Evolutionary conservation across 2,888 invertebrate genomes (phyloP).

Genomic region (Iphiclides podalirius): DNA sequence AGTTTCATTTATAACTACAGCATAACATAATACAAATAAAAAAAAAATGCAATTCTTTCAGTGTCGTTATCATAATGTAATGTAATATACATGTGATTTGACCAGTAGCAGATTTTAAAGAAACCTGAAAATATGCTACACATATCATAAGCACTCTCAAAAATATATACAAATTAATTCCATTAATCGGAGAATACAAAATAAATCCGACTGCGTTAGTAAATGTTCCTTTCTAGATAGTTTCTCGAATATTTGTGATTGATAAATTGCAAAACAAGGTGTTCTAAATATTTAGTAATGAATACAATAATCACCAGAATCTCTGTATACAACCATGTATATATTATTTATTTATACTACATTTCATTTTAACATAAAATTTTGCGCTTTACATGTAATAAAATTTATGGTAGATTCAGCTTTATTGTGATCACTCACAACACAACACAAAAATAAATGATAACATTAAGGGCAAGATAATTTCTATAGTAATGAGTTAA

Average conservation of each 20-base stretch:
- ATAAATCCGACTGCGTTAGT: constrained; percentile 2
- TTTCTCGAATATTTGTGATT: not conserved
- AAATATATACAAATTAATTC: constrained; percentile 9
- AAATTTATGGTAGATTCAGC: not conserved
- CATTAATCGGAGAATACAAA: constrained; percentile 1
- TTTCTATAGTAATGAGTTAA: constrained; percentile 1
- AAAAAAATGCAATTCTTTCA: not conserved
- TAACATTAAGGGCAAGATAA: constrained; percentile 19
- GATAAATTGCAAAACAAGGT: not conserved
- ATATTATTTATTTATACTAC: not conserved
- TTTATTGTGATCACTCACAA: constrained; percentile 1
- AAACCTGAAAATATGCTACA: not conserved
- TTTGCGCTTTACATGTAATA: constrained; percentile 3
- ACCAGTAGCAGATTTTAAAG: not conserved
- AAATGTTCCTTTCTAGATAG: not conserved
- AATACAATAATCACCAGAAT: not conserved
- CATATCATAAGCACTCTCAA: constrained; percentile 9
- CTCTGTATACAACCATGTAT: not conserved
- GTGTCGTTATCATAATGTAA: constrained; percentile 12
- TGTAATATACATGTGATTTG: constrained; percentile 4
- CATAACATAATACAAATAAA: no score
- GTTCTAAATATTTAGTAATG: not conserved
- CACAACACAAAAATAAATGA: not conserved
- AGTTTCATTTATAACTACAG: no score
- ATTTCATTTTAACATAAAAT: not conserved